A percentile compares a stretch with the other conserved stretches of the same genome.
These are phyloP conservation scores for Thymallus thymallus DNA, from an alignment of 2,113 vertebrate genomes.

Conservation along the genomic window DNA sequence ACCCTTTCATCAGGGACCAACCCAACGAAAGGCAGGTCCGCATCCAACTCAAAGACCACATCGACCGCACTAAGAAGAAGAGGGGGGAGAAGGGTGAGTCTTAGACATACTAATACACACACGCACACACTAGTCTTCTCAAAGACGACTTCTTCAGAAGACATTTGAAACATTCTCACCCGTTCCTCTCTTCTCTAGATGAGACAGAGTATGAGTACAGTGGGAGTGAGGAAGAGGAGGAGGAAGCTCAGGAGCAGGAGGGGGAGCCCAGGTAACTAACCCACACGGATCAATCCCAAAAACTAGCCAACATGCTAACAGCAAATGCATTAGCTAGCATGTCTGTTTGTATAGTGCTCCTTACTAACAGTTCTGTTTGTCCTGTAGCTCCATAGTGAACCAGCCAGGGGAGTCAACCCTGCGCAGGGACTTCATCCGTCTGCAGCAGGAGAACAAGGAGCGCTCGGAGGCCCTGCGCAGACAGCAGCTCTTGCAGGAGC, in stretches of 20 bases:
- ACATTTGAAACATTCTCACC: background rate
- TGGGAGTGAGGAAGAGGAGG: conserved; percentile 97
- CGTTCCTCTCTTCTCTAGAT: conserved; percentile 72
- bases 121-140: too few relatives aligned
- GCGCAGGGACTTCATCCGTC: conserved; percentile 93
- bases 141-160: background rate
- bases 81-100: conserved; percentile 93
- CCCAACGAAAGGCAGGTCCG: conserved; percentile 98
- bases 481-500: conserved; percentile 95
- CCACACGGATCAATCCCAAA: background rate
- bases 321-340: background rate
- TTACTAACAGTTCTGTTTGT: background rate
- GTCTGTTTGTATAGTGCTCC: background rate
- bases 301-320: background rate
- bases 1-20: conserved; percentile 97
- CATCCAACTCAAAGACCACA: conserved; percentile 98
- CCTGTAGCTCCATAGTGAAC: conserved; percentile 91
- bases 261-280: conserved; percentile 92
- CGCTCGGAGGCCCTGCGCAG: conserved; percentile 91
- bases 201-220: conserved; percentile 99
- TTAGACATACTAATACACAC: background rate
- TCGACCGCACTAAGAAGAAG: conserved; percentile 98
- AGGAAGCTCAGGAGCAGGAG: conserved; percentile 95
- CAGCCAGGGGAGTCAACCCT: conserved; percentile 96
- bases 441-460: conserved; percentile 99